Conservation (phyloP, 2,113 vertebrate species). For the Spilogale gracilis region DNA sequence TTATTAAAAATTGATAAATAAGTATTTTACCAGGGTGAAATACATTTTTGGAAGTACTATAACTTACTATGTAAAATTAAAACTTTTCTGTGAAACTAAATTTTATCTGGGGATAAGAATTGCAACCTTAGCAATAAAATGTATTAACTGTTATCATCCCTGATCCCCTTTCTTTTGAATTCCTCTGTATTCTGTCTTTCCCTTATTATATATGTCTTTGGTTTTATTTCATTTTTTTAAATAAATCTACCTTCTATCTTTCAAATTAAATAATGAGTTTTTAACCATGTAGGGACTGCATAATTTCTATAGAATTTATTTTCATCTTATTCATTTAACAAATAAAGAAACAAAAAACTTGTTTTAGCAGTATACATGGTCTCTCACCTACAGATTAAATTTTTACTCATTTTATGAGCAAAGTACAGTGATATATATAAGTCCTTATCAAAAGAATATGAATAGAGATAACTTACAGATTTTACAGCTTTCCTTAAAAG, state of each 20-base stretch:
- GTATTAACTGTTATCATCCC: not conserved
- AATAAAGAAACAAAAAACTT: not conserved
- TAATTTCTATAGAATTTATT: not conserved
- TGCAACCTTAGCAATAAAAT: not conserved
- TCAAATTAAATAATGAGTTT: not conserved
- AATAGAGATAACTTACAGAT: not conserved
- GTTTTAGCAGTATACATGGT: not conserved
- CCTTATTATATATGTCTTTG: fast-evolving
- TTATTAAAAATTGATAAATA: not conserved
- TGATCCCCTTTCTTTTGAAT: not conserved
- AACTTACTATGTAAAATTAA: not conserved
- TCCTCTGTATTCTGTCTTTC: not conserved
- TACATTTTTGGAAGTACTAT: not conserved
- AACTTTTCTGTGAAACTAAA: not conserved
- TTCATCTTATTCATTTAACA: not conserved
- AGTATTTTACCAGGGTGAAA: not conserved
- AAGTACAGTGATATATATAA: not conserved
- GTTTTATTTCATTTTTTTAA: not conserved
- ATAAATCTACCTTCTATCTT: not conserved
- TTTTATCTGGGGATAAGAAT: not conserved
- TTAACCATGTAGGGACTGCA: not conserved
- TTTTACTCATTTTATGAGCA: not conserved
- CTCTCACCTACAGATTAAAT: not conserved
- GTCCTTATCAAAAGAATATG: not conserved
- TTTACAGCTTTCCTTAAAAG: not conserved